A percentile compares a stretch with the other conserved stretches of the same genome.
Conservation (phyloP, 2,113 vertebrate species). For the Rissa tridactyla region DNA sequence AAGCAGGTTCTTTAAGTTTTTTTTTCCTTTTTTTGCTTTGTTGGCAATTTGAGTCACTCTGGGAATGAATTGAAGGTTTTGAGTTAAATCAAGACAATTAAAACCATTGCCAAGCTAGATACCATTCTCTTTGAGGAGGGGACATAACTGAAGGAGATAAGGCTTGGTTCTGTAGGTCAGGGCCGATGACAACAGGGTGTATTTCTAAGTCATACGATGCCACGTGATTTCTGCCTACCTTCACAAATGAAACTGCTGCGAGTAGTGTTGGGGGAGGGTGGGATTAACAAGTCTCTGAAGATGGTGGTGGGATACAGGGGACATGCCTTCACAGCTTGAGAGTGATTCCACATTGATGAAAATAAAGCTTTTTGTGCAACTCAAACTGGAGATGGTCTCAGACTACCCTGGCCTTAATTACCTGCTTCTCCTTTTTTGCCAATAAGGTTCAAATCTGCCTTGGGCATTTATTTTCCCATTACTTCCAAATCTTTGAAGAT, state of each 20-base stretch:
- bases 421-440: not conserved
- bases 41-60: not conserved
- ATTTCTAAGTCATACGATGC: not conserved
- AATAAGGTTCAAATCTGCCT: not conserved
- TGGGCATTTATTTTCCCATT: not conserved
- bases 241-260: not conserved
- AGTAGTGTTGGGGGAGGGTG: not conserved
- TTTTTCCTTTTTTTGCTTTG: accelerated
- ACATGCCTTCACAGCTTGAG: not conserved
- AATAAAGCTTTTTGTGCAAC: not conserved
- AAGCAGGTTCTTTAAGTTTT: not conserved
- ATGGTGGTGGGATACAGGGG: not conserved
- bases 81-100: not conserved
- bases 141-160: not conserved
- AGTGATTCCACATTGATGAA: not conserved
- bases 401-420: not conserved
- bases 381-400: not conserved
- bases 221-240: not conserved
- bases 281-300: not conserved
- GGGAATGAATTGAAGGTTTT: not conserved
- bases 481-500: not conserved
- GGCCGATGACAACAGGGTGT: not conserved
- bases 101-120: not conserved
- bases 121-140: not conserved
- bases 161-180: not conserved